Evolutionary conservation across 2,888 invertebrate species (phyloP), one percentile per base, ranked within the genome.

Genomic region (Subacronicta megacephala): DNA sequence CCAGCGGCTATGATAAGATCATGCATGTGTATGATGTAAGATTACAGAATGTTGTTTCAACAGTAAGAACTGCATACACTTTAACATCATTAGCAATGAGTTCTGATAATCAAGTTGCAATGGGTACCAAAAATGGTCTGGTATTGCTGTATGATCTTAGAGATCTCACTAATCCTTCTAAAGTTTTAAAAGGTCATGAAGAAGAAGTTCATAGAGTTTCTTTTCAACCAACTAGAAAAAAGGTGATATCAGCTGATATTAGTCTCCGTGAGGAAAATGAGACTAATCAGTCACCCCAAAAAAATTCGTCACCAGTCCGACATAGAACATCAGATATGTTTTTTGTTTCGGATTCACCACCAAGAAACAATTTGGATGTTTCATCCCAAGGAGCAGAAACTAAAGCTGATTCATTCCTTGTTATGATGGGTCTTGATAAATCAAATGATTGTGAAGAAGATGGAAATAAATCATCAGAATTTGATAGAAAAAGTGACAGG

Each of bases 21-120:
- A 92, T 95, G 81, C 90, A 94, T 82, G 93, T 95, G 2, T 95
- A 95, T 77, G 95, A 96, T 81, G 84, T 95, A n/a, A 84, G 93
- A 76, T 76, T 91, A 49, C 90, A 92, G 74, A 90, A 87, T 81
- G 83, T 92, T 47, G 92, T 94, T n/a, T 89, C 92, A 12, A 89
- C 92, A 4, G 84, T 90, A 26, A 84, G 81, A 62, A 92, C 94
- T 7, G 78, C 89, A 29, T 83, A 90, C 50, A 89, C 89, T 26
- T 78, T 95, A 15, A 90, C 92, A 69, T 84, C 91, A 56, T 61
- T 94, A 62, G 83, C 94, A 71, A 82, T 93, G 72, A 89, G 95
- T 72, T 72, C 84, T 31, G 92, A 94, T 23, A 93, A 91, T 65
- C 90, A 90, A 74, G 90, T 95, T n/a, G 95, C 94, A 6, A 86